phyloP scores from a whole-genome alignment of 2,888 invertebrate species.

The Camponotus fellah region DNA sequence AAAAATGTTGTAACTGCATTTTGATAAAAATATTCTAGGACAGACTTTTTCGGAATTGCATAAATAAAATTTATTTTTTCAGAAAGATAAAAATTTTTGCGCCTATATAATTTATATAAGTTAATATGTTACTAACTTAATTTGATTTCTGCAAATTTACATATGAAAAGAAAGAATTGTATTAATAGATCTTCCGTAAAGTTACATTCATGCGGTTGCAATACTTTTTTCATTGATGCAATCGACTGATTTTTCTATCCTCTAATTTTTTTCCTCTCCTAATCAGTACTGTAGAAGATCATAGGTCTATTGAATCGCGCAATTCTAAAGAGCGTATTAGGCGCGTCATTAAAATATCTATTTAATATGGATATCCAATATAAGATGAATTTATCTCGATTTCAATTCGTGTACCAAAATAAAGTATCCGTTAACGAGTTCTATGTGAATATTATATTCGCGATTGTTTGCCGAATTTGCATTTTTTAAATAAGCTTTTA shows the following conservation, averaged over 20 bases:
- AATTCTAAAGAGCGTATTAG: neutral
- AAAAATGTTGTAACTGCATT: neutral
- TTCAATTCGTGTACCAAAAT: neutral
- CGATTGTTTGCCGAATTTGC: slow-evolving; percentile 20
- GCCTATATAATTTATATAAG: neutral
- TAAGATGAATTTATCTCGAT: slow-evolving; percentile 23
- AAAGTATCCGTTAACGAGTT: neutral
- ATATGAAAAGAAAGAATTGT: neutral
- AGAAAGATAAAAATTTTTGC: neutral
- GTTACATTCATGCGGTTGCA: neutral
- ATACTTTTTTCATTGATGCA: slow-evolving; percentile 17
- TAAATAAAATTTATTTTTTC: neutral
- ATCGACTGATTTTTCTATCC: neutral
- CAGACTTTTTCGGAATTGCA: neutral
- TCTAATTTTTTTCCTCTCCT: neutral
- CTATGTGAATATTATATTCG: slow-evolving; percentile 13
- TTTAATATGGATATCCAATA: neutral
- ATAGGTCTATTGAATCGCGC: neutral
- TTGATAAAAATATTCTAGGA: neutral
- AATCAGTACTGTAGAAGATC: neutral
- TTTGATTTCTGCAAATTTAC: neutral
- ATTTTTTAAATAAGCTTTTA: slow-evolving; percentile 12
- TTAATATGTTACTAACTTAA: neutral
- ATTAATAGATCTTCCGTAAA: neutral
- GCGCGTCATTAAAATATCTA: neutral